A percentile compares a stretch with the other conserved stretches of the same genome.
phyloP scores from a whole-genome alignment of 2,888 invertebrate genomes.

The Ethmia dodecea region DNA sequence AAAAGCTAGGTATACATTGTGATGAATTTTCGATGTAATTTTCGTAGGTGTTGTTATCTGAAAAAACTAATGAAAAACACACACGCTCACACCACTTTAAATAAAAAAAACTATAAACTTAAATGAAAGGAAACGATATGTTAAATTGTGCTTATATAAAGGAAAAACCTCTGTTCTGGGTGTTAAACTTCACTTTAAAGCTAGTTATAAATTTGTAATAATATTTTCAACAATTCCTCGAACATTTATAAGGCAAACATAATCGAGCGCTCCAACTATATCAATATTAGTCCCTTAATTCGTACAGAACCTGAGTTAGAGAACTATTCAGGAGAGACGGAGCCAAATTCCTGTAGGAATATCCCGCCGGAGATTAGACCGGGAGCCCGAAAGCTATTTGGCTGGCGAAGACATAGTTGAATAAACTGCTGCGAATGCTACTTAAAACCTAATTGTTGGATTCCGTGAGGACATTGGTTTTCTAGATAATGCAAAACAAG shows the following conservation, averaged over 20 bases:
- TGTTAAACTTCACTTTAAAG: neutral
- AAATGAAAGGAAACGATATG: no score
- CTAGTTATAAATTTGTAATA: neutral
- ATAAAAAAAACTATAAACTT: no score
- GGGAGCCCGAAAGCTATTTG: slow-evolving; percentile 4
- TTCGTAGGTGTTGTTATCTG: no score
- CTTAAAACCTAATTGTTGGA: no score
- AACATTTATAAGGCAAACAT: neutral
- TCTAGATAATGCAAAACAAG: no score
- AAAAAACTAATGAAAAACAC: no score
- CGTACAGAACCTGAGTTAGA: slow-evolving; percentile 38
- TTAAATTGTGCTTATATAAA: no score
- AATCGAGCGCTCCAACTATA: neutral
- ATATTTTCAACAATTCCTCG: neutral
- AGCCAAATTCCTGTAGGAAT: slow-evolving; percentile 42
- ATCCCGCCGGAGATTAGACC: slow-evolving; percentile 4
- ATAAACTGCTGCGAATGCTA: slow-evolving; percentile 4
- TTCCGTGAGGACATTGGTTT: no score
- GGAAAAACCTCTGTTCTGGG: neutral
- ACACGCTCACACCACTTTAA: no score
- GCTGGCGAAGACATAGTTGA: slow-evolving; percentile 3
- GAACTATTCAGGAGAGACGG: slow-evolving; percentile 49
- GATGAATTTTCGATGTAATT: no score
- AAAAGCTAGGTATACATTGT: no score
- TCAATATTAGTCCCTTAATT: neutral